Conservation (phyloP, 2,113 vertebrate genomes). For the Pyrgilauda ruficollis region DNA sequence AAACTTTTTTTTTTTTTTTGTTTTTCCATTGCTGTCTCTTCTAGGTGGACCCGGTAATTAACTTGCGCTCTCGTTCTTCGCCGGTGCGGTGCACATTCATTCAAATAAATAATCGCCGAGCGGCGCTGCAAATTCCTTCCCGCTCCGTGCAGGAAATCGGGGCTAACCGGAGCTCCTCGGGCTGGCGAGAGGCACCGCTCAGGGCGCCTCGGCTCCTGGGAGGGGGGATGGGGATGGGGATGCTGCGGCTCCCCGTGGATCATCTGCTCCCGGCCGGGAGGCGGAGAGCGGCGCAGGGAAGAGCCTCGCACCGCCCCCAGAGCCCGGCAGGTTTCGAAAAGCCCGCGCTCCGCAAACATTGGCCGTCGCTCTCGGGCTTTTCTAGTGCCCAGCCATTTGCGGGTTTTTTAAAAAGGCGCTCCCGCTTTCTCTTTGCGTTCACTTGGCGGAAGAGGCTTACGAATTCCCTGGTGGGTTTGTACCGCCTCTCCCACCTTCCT, state of each 20-base stretch:
- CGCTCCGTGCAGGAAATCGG: fast-evolving
- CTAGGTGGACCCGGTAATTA: fast-evolving
- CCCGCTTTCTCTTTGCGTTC: fast-evolving
- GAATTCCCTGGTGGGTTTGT: background rate
- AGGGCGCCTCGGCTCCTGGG: fast-evolving
- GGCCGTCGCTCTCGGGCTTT: background rate
- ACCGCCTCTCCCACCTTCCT: too few relatives aligned
- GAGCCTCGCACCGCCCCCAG: background rate
- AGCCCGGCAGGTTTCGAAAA: background rate
- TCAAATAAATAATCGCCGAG: fast-evolving
- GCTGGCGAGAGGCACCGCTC: fast-evolving
- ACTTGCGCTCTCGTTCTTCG: fast-evolving
- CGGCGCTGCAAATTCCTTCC: fast-evolving
- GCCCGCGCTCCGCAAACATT: background rate
- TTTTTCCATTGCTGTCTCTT: fast-evolving
- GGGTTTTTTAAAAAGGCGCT: background rate
- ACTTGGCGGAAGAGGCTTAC: background rate
- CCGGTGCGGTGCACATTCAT: fast-evolving
- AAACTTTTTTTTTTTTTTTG: fast-evolving
- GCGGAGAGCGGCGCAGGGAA: fast-evolving
- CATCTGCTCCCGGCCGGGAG: fast-evolving
- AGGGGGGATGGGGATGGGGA: fast-evolving
- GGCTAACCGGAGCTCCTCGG: fast-evolving
- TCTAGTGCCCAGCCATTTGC: background rate
- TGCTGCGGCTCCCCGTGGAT: fast-evolving